Base-by-base conservation (phyloP, 2,888 invertebrate species). In the Dynastes maya region DNA sequence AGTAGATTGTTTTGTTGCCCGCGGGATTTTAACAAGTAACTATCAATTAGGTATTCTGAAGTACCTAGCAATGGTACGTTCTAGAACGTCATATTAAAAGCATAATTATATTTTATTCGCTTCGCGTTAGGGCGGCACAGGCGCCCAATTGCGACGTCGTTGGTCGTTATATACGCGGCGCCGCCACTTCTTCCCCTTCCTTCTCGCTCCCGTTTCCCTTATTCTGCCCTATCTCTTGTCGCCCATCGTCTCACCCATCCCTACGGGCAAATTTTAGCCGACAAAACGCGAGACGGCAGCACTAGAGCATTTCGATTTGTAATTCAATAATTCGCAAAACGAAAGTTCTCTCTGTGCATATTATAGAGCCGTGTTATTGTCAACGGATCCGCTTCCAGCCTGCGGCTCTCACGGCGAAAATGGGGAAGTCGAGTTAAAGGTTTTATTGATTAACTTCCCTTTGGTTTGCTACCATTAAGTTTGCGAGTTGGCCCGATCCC, bases 361-460 rank as follows among this genome's bases (percentile, higher is more conserved):
- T 84, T 84, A 84, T 84, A 80, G 81, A 82, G 83, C 83, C 78
- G 76, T 82, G 81, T 84, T 83, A 84, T 83, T 83, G 82, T 82
- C 83, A 82, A 82, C 80, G 76, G 79, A 80, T 80, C 76, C 78
- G 79, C 80, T 80, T 79, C 79, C 78, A 78, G 80, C 77, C 74
- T 79, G 77, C 80, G 81, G 83, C 83, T 82, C 82, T 82, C 81
- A 80, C 81, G 82, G 83, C 84, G 83, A 83, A 84, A 84, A 86
- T 83, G 83, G 84, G 83, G 82, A 85, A 85, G 83, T 84, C 85
- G 82, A 85, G 84, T 85, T 84, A 85, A 85, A 86, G 86, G 85
- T 86, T 86, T 85, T 86, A 86, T 86, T 86, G 86, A 86, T 86
- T 86, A 85, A 85, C 84, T 85, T 85, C 84, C 85, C 84, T 85